A percentile compares a stretch with the other conserved stretches of the same genome.
Conservation (phyloP, 2,113 vertebrate species). For the Myxocyprinus asiaticus region DNA sequence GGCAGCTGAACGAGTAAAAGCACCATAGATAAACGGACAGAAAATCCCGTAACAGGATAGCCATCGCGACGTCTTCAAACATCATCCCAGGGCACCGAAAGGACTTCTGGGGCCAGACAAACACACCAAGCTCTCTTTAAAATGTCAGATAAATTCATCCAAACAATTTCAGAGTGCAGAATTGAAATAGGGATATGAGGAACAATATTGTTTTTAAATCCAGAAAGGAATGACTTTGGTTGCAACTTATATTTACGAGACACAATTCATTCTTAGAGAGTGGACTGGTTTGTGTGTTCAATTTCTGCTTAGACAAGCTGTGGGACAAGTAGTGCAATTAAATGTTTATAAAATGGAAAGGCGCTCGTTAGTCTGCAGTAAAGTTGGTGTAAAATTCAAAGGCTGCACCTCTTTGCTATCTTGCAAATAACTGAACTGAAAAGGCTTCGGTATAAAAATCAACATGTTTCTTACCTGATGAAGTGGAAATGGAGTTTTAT, state of each 20-base stretch:
- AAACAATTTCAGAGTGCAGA: neutral
- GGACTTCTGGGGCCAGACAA: neutral
- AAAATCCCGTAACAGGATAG: conserved; percentile 45
- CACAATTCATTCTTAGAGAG: conserved; percentile 5
- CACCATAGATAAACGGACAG: conserved; percentile 34
- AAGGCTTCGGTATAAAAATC: neutral
- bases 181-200: neutral
- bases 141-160: neutral
- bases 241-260: neutral
- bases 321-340: neutral
- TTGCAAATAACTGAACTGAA: neutral
- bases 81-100: conserved; percentile 17
- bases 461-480: neutral
- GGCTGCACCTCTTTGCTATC: no score
- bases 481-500: neutral
- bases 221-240: neutral
- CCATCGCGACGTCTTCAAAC: conserved; percentile 42
- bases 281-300: conserved; percentile 5
- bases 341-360: neutral
- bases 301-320: conserved; percentile 1
- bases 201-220: conserved; percentile 9
- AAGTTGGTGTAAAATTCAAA: no score
- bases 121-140: neutral
- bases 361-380: neutral
- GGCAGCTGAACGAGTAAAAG: conserved; percentile 16